phyloP scores from a whole-genome alignment of 2,113 vertebrate genomes.

The western clawed frog (Xenopus tropicalis) region DNA sequence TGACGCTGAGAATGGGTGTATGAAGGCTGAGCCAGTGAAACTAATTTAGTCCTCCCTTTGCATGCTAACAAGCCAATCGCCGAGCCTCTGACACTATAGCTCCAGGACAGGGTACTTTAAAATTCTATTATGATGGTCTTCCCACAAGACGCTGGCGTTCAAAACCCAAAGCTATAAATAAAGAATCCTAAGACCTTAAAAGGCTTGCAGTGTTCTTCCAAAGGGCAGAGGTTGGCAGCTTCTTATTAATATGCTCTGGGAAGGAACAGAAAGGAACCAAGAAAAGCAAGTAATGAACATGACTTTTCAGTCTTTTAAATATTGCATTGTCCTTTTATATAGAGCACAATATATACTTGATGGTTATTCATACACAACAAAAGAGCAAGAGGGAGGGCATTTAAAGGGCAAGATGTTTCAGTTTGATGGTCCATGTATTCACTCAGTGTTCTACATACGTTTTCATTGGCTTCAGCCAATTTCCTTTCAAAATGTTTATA shows the following conservation, averaged over 20 bases:
- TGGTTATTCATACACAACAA: background rate
- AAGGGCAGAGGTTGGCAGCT: conserved; percentile 35
- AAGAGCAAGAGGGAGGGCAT: background rate
- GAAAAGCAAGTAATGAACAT: conserved; percentile 2
- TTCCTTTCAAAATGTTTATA: background rate
- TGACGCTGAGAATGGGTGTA: no score
- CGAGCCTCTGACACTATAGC: no score
- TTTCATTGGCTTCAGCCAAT: background rate
- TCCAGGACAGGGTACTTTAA: conserved; percentile 14
- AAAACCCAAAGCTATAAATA: conserved; percentile 28
- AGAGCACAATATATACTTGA: background rate
- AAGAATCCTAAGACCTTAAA: conserved; percentile 32
- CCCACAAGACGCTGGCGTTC: conserved; percentile 19
- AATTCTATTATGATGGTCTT: conserved; percentile 17
- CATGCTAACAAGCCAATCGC: no score
- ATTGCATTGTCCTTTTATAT: background rate
- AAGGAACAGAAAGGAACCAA: conserved; percentile 11
- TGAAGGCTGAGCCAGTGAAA: no score
- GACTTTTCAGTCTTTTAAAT: background rate
- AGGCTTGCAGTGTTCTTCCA: conserved; percentile 21
- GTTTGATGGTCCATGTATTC: background rate
- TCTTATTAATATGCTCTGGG: conserved; percentile 37
- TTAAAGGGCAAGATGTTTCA: background rate
- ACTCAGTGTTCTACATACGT: background rate
- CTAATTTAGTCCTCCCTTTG: no score